phyloP scores from a whole-genome alignment of 2,797 vertebrate genomes.

The Neoniphon sammara region DNA sequence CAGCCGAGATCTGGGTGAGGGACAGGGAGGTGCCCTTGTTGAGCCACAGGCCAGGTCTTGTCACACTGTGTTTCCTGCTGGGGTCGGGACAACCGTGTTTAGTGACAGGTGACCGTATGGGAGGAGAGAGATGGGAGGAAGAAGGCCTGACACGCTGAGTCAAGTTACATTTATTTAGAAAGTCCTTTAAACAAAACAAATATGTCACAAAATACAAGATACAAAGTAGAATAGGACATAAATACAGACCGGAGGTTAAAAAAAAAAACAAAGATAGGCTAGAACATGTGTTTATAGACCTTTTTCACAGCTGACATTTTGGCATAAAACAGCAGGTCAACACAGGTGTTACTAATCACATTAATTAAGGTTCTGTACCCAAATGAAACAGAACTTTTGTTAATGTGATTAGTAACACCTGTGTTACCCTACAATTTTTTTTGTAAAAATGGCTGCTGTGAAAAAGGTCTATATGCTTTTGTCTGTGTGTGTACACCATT shows the following conservation, averaged over 20 bases:
- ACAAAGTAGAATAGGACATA: neutral
- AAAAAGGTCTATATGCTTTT: neutral
- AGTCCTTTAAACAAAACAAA: constrained; percentile 10
- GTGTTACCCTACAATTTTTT: too few species aligned
- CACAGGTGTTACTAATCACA: too few species aligned
- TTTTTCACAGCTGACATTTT: too few species aligned
- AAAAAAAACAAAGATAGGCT: neutral
- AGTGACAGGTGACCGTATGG: constrained; percentile 48
- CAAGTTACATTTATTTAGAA: constrained; percentile 19
- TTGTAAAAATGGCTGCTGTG: too few species aligned
- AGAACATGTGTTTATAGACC: neutral
- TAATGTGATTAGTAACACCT: too few species aligned
- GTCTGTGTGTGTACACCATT: neutral
- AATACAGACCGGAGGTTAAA: neutral
- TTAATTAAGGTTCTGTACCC: too few species aligned
- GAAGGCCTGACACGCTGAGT: constrained; percentile 11
- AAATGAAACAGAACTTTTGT: too few species aligned
- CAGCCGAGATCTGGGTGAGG: constrained; percentile 47
- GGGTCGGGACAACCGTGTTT: constrained; percentile 26
- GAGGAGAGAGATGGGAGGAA: constrained; percentile 25
- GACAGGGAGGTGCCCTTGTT: constrained; percentile 52
- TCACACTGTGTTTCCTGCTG: constrained; percentile 46
- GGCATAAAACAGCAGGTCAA: too few species aligned
- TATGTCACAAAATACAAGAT: constrained; percentile 1
- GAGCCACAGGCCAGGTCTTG: constrained; percentile 51